Conservation (phyloP, 2,113 vertebrate species). For the Bubo blakistoni region DNA sequence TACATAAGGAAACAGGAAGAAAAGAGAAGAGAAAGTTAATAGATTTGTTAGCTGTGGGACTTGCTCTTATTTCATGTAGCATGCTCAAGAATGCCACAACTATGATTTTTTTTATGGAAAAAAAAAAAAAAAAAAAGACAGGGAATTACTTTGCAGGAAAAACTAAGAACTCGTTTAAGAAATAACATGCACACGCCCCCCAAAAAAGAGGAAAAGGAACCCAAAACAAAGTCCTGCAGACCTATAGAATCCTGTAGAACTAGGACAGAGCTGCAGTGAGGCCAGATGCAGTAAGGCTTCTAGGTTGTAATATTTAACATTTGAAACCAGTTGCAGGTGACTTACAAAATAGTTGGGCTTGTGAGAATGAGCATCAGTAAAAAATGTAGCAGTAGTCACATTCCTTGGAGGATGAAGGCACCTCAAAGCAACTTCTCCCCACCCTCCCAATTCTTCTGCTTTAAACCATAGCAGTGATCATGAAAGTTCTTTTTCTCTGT, state of each 20-base stretch:
- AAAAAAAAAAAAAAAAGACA: neutral
- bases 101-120: neutral
- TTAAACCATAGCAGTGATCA: constrained; percentile 1
- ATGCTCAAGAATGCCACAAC: neutral
- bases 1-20: neutral
- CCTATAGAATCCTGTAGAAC: neutral
- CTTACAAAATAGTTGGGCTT: neutral
- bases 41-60: neutral
- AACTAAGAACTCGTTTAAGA: neutral
- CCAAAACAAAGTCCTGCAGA: neutral
- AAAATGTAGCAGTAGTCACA: neutral
- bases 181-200: neutral
- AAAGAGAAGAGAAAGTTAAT: neutral
- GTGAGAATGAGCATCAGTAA: neutral
- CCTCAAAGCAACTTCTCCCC: neutral
- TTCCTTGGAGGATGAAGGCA: neutral
- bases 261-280: neutral
- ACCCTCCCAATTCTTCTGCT: neutral
- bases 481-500: constrained; percentile 17
- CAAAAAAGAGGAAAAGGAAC: neutral
- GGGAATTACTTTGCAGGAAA: neutral
- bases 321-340: neutral
- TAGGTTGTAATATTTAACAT: neutral
- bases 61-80: neutral
- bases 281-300: neutral